Evolutionary conservation across 1,140 invertebrate genomes (phyloP).

Genomic region (Microplitis demolitor): DNA sequence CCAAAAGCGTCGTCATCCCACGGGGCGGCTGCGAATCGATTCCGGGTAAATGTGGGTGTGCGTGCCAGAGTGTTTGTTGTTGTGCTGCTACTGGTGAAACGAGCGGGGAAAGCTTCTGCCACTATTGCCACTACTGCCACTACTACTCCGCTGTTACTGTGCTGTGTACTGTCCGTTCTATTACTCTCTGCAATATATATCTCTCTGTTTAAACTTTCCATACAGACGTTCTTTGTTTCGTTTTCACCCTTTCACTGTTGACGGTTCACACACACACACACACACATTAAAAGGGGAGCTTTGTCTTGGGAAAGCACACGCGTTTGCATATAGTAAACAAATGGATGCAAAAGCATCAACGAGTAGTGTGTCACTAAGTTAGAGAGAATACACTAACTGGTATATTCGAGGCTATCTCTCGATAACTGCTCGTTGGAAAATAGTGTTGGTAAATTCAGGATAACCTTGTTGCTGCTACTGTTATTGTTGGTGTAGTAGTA

Average conservation of each 20-base stretch:
- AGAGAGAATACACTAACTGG: too few species aligned
- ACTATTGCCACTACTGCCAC: not conserved
- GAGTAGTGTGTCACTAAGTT: not conserved
- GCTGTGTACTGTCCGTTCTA: not conserved
- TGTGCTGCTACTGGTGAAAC: not conserved
- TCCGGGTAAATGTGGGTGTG: slow-evolving; percentile 29
- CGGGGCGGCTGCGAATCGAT: slow-evolving; percentile 26
- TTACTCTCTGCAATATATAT: not conserved
- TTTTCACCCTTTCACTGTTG: not conserved
- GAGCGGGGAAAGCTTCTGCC: not conserved
- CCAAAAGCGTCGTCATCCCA: slow-evolving; percentile 20
- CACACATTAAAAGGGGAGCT: not conserved
- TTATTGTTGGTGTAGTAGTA: not conserved
- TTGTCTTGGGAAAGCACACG: not conserved
- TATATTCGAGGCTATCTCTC: not conserved
- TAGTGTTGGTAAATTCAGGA: not conserved
- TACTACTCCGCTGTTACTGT: not conserved
- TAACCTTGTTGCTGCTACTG: not conserved
- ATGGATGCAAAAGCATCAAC: slow-evolving; percentile 18
- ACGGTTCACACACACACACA: too few species aligned
- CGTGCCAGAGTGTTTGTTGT: slow-evolving; percentile 31
- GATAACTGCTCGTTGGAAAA: not conserved
- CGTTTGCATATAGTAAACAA: slow-evolving; percentile 22
- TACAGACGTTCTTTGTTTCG: not conserved
- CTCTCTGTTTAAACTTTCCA: not conserved